Conservation (phyloP, 2,888 invertebrate species). For the Brachyopa scutellaris region DNA sequence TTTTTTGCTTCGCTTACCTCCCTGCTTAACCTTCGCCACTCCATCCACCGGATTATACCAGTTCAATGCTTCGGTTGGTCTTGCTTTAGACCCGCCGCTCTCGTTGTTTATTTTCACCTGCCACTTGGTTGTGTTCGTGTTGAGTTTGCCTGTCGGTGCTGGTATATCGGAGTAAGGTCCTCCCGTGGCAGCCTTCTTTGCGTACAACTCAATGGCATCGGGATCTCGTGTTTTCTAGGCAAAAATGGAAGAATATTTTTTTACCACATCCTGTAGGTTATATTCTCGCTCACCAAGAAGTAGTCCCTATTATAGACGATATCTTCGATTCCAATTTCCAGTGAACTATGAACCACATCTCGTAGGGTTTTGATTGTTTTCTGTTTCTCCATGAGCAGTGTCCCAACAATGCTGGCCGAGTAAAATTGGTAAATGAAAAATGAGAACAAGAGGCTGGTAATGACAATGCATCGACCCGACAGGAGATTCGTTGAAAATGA, state of each 20-base stretch:
- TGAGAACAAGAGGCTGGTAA: slow-evolving; percentile 84
- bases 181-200: slow-evolving; percentile 83
- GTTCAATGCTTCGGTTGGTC: slow-evolving; percentile 79
- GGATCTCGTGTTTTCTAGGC: slow-evolving; percentile 86
- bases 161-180: slow-evolving; percentile 43
- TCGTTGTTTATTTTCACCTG: slow-evolving; percentile 67
- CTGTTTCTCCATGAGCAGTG: slow-evolving; percentile 85
- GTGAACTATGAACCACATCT: slow-evolving; percentile 84
- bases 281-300: slow-evolving; percentile 83
- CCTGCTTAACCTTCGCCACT: slow-evolving; percentile 84
- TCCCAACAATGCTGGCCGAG: slow-evolving; percentile 87
- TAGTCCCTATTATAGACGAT: slow-evolving; percentile 85
- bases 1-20: slow-evolving; percentile 78
- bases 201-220: slow-evolving; percentile 84
- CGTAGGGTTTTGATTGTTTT: slow-evolving; percentile 84
- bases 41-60: slow-evolving; percentile 84
- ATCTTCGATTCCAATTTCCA: slow-evolving; percentile 86
- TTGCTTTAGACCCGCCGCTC: slow-evolving; percentile 77
- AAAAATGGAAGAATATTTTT: slow-evolving; percentile 1
- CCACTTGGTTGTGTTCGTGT: slow-evolving; percentile 70
- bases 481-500: slow-evolving; percentile 79
- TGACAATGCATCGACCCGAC: slow-evolving; percentile 83
- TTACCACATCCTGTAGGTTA: slow-evolving; percentile 8
- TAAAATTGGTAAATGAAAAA: slow-evolving; percentile 87
- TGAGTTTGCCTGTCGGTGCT: slow-evolving; percentile 30